Evolutionary conservation across 1,140 invertebrate species (phyloP).

Genomic region (Halictus rubicundus): DNA sequence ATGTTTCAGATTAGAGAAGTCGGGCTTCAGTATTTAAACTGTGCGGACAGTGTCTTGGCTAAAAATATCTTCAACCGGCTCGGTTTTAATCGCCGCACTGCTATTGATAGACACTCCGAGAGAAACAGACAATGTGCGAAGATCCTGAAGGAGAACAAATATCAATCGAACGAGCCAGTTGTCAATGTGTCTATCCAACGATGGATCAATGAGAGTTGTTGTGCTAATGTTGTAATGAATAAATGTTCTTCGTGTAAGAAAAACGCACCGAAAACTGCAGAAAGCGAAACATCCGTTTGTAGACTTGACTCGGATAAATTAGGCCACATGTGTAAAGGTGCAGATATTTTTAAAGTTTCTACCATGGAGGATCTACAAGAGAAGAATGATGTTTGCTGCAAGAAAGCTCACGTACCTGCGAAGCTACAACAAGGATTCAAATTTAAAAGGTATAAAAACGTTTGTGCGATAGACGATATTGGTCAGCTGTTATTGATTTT

Average conservation of each 20-base stretch:
- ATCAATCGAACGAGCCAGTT: slow-evolving; percentile 29
- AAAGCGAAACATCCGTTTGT: slow-evolving; percentile 60
- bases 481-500: neutral
- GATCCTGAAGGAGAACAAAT: slow-evolving; percentile 56
- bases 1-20: slow-evolving; percentile 84
- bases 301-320: slow-evolving; percentile 43
- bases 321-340: slow-evolving; percentile 65
- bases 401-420: slow-evolving; percentile 28
- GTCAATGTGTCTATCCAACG: slow-evolving; percentile 66
- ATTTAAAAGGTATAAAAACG: slow-evolving; percentile 36
- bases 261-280: slow-evolving; percentile 3
- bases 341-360: slow-evolving; percentile 69
- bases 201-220: slow-evolving; percentile 79
- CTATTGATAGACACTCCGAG: slow-evolving; percentile 56
- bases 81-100: slow-evolving; percentile 59
- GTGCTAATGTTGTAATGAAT: slow-evolving; percentile 73
- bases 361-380: slow-evolving; percentile 44
- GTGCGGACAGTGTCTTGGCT: slow-evolving; percentile 80
- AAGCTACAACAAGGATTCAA: slow-evolving; percentile 41
- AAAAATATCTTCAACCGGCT: slow-evolving; percentile 72
- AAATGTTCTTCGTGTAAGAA: slow-evolving; percentile 73
- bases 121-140: slow-evolving; percentile 60
- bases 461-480: neutral
- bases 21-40: slow-evolving; percentile 85
- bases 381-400: slow-evolving; percentile 63